phyloP scores from a whole-genome alignment of 2,113 vertebrate species.

The Orthonyx spaldingii region DNA sequence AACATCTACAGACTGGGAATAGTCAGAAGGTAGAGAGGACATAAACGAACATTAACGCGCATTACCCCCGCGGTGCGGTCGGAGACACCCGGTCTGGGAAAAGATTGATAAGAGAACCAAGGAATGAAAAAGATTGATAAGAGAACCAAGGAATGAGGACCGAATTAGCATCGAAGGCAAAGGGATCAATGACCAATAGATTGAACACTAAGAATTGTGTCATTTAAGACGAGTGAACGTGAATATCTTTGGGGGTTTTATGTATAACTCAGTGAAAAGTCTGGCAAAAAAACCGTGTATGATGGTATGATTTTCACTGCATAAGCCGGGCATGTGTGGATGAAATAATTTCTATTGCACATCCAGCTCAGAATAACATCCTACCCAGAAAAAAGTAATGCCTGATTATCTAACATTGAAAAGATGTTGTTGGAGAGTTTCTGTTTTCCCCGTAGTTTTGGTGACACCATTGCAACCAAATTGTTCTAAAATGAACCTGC shows the following conservation, averaged over 20 bases:
- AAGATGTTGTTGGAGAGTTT: not conserved
- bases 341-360: not conserved
- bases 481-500: not conserved
- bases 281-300: not conserved
- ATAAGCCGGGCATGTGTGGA: not conserved
- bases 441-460: not conserved
- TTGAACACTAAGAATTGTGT: not conserved
- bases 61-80: not conserved
- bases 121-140: not conserved
- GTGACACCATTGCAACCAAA: not conserved
- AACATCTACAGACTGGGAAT: not conserved
- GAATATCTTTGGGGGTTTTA: not conserved
- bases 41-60: not conserved
- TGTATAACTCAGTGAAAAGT: not conserved
- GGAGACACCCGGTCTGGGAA: not conserved
- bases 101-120: not conserved
- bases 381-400: not conserved
- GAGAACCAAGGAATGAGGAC: not conserved
- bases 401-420: not conserved
- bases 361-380: not conserved
- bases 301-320: not conserved
- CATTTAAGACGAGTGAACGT: not conserved
- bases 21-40: not conserved
- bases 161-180: not conserved
- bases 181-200: not conserved